Evolutionary conservation across 2,888 invertebrate genomes (phyloP), one percentile per base, ranked within the genome.

Genomic region (Galerucella calmariensis): DNA sequence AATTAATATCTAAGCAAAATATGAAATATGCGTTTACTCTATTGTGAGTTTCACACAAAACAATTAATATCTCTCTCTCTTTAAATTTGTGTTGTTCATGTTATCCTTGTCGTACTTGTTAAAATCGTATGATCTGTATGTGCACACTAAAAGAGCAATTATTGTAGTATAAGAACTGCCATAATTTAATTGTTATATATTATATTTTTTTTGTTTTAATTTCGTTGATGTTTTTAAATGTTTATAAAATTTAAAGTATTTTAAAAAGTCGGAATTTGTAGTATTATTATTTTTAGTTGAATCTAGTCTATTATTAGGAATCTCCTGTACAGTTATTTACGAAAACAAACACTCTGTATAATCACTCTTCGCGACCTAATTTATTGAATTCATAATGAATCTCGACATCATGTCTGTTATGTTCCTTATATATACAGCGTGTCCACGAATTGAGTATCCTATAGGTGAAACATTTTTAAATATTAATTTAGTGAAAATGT

Each of bases 301-400:
- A 16, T 65, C 46, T 46, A 65, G 46, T 65, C 46, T 44, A 44
- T 20, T 44, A 4, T 12, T 65, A 46, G 67, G 53, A 67, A 67
- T 67, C 27, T 67, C 67, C 16, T 67, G 20, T 53, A 53, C 27
- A 67, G 27, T 67, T 24, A 48, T 51, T 51, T 10, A 20, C 58
- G 9, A 48, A 46, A 65, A 67, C 9, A 53, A 62, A 41, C 27
- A 63, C 75, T 75, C 75, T 75, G 75, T 75, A 68, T 75, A 67
- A 41, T 75, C 75, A 75, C 75, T 75, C 71, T 72, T 20, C 20
- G 20, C 20, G 20, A 20, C 20, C 20, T 70, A 61, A 69, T 69
- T 70, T 74, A 67, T 70, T 69, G 61, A 69, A 68, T 66, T 69
- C 68, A 58, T 68, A 69, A 61, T 51, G 69, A 69, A 69, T 69